Conservation (phyloP, 92 coral and sea anemone species). For the Micromussa lordhowensis region DNA sequence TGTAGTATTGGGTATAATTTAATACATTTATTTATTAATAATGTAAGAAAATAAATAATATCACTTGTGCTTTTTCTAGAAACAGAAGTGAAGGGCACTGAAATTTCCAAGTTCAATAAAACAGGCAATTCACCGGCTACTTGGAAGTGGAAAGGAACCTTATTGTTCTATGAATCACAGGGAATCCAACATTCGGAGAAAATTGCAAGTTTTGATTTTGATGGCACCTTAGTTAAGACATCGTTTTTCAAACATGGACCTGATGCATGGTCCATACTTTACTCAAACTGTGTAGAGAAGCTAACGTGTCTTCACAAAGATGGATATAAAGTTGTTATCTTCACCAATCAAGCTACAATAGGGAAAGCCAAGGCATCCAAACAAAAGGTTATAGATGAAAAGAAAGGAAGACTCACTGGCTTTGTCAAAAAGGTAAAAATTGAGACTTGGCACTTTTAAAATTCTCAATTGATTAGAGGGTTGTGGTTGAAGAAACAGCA, state of each 20-base stretch:
- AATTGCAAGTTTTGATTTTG: slow-evolving; percentile 82
- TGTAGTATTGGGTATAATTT: no score
- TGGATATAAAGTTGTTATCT: slow-evolving; percentile 77
- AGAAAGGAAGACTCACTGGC: slow-evolving; percentile 62
- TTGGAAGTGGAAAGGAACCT: slow-evolving; percentile 75
- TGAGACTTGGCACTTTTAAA: no score
- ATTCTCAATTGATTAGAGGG: no score
- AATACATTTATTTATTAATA: no score
- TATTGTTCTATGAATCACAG: slow-evolving; percentile 54
- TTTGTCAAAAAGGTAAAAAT: slow-evolving; percentile 75
- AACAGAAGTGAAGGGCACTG: not conserved
- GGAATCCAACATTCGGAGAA: slow-evolving; percentile 57
- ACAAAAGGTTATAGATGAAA: slow-evolving; percentile 70
- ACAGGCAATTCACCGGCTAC: not conserved
- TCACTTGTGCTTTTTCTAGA: not conserved
- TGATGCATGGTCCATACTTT: slow-evolving; percentile 77
- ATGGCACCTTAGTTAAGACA: slow-evolving; percentile 74
- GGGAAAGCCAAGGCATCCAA: slow-evolving; percentile 70
- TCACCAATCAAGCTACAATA: slow-evolving; percentile 79
- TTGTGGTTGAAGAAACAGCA: no score
- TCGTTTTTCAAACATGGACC: slow-evolving; percentile 75
- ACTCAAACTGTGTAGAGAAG: slow-evolving; percentile 59
- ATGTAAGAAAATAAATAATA: no score
- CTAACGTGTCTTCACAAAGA: slow-evolving; percentile 44
- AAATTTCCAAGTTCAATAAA: not conserved